These are phyloP conservation scores for Hydrocynus forskahlii DNA, from an alignment of 2,797 vertebrate genomes.

Conservation along the genomic window DNA sequence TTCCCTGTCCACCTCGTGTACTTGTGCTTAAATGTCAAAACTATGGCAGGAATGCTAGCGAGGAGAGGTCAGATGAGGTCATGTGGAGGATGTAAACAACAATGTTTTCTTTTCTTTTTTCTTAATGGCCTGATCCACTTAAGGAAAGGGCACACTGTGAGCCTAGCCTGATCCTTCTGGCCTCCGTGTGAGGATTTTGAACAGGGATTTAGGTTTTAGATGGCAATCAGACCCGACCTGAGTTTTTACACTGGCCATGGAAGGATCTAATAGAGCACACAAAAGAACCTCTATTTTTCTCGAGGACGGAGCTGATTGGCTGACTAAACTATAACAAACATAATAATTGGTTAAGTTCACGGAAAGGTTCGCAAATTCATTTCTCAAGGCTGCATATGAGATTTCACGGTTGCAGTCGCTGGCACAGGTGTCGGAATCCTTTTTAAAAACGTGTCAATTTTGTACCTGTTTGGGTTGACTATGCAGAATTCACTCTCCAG, in stretches of 20 bases:
- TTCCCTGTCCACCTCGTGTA: constrained; percentile 76
- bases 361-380: constrained; percentile 58
- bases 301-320: constrained; percentile 65
- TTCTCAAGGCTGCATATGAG: constrained; percentile 57
- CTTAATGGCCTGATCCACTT: constrained; percentile 79
- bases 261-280: constrained; percentile 65
- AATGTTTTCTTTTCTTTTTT: constrained; percentile 79
- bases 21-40: constrained; percentile 81
- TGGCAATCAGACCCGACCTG: constrained; percentile 75
- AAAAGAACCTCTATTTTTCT: constrained; percentile 57
- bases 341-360: constrained; percentile 71
- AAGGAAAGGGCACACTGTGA: constrained; percentile 68
- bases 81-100: constrained; percentile 82
- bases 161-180: constrained; percentile 74
- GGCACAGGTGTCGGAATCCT: constrained; percentile 39
- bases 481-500: constrained; percentile 57
- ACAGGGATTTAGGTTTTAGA: constrained; percentile 73
- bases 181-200: constrained; percentile 62
- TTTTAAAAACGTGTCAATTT: constrained; percentile 53
- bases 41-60: constrained; percentile 80
- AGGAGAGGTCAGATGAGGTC: constrained; percentile 76
- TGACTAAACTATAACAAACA: constrained; percentile 74
- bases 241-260: constrained; percentile 74
- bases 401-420: constrained; percentile 64
- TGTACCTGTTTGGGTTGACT: constrained; percentile 47